Percentiles rank a stretch among this genome's conserved stretches.
These are phyloP conservation scores for Brachionus rotundiformis DNA, from an alignment of 1,140 invertebrate species.

Conservation along the genomic window DNA sequence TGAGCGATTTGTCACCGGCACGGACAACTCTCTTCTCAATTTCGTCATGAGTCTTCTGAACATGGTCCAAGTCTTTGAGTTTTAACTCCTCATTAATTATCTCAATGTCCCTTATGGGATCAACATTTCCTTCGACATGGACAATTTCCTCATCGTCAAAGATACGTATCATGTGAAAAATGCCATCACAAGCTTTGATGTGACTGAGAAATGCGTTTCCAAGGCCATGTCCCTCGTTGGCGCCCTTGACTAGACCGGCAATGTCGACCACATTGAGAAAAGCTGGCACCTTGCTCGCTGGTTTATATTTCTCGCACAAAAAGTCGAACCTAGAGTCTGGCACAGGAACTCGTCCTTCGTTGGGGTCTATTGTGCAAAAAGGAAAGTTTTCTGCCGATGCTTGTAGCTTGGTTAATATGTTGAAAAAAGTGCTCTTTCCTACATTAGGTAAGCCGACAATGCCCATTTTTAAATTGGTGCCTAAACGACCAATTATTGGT, in stretches of 20 bases:
- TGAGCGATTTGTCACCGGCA: slow-evolving; percentile 90
- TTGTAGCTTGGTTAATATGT: slow-evolving; percentile 92
- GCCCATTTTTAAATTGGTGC: slow-evolving; percentile 93
- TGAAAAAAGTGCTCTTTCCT: slow-evolving; percentile 99
- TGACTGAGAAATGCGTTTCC: slow-evolving; percentile 98
- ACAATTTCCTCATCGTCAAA: slow-evolving; percentile 86
- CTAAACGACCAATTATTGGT: slow-evolving; percentile 86
- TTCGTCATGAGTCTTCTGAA: slow-evolving; percentile 71
- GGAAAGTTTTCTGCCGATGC: slow-evolving; percentile 97
- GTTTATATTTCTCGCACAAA: slow-evolving; percentile 89
- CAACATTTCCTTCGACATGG: slow-evolving; percentile 95
- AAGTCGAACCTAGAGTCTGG: slow-evolving; percentile 91
- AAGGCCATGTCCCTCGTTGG: slow-evolving; percentile 92
- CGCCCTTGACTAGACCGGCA: slow-evolving; percentile 95
- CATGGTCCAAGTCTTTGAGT: slow-evolving; percentile 48
- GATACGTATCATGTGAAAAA: slow-evolving; percentile 95
- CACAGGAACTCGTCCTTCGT: slow-evolving; percentile 98
- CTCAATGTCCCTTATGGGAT: slow-evolving; percentile 91
- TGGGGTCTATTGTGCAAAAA: slow-evolving; percentile 99
- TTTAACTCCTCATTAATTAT: slow-evolving; percentile 90
- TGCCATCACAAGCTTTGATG: slow-evolving; percentile 94
- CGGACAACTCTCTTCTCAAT: slow-evolving; percentile 82
- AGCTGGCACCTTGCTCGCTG: slow-evolving; percentile 92
- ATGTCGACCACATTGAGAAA: slow-evolving; percentile 93
- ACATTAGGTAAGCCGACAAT: slow-evolving; percentile 95